phyloP scores from a whole-genome alignment of 2,797 vertebrate genomes.

The Manis javanica region DNA sequence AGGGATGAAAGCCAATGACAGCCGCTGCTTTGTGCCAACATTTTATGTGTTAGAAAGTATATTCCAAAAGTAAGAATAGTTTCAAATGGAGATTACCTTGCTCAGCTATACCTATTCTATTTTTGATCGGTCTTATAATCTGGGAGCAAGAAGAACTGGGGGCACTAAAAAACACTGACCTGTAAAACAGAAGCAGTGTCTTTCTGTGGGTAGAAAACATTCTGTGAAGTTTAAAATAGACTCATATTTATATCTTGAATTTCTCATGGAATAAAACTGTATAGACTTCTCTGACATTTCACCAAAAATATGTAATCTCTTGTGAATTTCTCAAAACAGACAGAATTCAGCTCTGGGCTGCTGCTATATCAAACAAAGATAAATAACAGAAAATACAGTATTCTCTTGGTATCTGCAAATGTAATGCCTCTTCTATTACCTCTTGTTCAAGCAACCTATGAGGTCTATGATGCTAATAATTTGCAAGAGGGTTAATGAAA shows the following conservation, averaged over 20 bases:
- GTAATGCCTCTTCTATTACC: neutral
- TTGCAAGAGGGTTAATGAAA: neutral
- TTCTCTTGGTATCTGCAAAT: neutral
- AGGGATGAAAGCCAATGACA: neutral
- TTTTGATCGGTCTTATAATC: constrained; percentile 5
- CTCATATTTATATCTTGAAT: neutral
- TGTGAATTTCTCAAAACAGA: neutral
- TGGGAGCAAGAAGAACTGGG: neutral
- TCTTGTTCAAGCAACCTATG: neutral
- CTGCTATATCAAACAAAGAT: neutral
- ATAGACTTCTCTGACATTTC: neutral
- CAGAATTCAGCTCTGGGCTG: neutral
- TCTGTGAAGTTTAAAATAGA: constrained; percentile 10
- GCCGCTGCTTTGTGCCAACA: constrained; percentile 1
- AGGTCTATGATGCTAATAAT: neutral
- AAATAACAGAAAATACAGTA: neutral
- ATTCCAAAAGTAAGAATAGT: constrained; percentile 23
- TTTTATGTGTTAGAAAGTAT: constrained; percentile 18
- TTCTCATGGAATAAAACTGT: constrained; percentile 2
- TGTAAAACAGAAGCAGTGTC: neutral
- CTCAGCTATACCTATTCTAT: neutral
- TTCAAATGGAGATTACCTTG: constrained; percentile 23
- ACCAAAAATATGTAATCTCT: neutral
- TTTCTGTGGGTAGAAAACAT: neutral
- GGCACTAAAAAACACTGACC: neutral